Evolutionary conservation across 2,797 vertebrate genomes (phyloP), one percentile per base, ranked within the genome.

Genomic region (Notolepis coatsorum): DNA sequence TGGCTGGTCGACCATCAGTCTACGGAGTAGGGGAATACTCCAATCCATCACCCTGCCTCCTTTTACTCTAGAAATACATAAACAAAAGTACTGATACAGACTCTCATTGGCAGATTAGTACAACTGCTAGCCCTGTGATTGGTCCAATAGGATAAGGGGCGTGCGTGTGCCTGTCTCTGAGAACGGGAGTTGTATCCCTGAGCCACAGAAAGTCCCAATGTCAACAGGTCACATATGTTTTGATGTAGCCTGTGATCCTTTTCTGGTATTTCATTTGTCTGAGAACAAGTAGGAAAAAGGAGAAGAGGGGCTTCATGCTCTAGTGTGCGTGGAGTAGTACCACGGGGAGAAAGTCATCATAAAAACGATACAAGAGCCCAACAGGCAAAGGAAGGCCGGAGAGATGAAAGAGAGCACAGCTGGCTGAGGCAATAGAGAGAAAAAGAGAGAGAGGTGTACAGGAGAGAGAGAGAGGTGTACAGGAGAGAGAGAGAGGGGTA

Each of bases 311-410:
- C 33, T 6, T 39, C 35, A 58, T n/a, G 65, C 71, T 84, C 82
- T 67, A 45, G 24, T 27, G 48, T 27, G 65, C 69, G 51, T 60
- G 70, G 69, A 61, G 46, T 39, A 50, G 64, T 43, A 38, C 49
- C 64, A 43, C 25, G 47, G 53, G 46, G 37, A 78, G 63, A 67
- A n/a, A 61, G 33, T 61, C 60, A 56, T 73, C 78, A 71, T 45
- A 68, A 60, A 63, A 55, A 61, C 17, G 74, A 82, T 80, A 73
- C 77, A 84, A 78, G 69, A 79, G 69, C 73, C 73, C 56, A 50
- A 48, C 43, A 65, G 41, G 42, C 46, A 58, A 61, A 60, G 10
- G 9, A 35, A 25, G 35, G 38, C 12, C n/a, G 15, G 31, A 15
- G 42, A 41, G 25, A 42, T 31, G 25, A 17, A 43, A 63, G 42